Conservation (phyloP, 2,113 vertebrate species). For the Suncus etruscus region DNA sequence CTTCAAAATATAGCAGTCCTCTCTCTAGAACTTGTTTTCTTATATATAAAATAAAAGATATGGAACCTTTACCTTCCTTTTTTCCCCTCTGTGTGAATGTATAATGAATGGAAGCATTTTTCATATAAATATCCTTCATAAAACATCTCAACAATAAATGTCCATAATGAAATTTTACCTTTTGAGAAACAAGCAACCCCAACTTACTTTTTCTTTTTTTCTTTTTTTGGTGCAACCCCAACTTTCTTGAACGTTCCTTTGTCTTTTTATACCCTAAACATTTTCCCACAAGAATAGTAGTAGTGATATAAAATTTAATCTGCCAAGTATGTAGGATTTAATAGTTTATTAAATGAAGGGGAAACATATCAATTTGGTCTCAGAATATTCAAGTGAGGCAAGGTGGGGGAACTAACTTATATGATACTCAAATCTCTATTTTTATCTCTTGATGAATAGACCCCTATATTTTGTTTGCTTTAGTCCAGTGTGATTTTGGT, state of each 20-base stretch:
- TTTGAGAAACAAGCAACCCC: slow-evolving; percentile 2
- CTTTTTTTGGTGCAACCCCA: too few species aligned
- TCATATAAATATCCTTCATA: too few species aligned
- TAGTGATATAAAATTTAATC: too few species aligned
- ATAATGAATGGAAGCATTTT: neutral
- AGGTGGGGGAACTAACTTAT: neutral
- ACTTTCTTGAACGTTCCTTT: neutral
- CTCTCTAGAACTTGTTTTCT: slow-evolving; percentile 23
- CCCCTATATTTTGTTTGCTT: neutral
- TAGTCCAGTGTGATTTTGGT: too few species aligned
- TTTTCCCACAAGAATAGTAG: neutral
- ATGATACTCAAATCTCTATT: neutral
- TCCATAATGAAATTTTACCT: neutral
- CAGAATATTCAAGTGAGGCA: neutral
- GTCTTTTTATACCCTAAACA: slow-evolving; percentile 18
- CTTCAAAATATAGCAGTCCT: neutral
- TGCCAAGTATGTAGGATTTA: neutral
- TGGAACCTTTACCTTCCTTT: too few species aligned
- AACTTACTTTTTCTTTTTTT: too few species aligned
- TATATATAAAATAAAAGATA: neutral
- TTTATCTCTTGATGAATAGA: neutral
- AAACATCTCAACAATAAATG: slow-evolving; percentile 19
- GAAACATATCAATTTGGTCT: neutral
- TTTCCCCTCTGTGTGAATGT: neutral
- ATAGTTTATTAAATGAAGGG: neutral